Evolutionary conservation across 2,113 vertebrate genomes (phyloP).

Genomic region (Phalacrocorax carbo): DNA sequence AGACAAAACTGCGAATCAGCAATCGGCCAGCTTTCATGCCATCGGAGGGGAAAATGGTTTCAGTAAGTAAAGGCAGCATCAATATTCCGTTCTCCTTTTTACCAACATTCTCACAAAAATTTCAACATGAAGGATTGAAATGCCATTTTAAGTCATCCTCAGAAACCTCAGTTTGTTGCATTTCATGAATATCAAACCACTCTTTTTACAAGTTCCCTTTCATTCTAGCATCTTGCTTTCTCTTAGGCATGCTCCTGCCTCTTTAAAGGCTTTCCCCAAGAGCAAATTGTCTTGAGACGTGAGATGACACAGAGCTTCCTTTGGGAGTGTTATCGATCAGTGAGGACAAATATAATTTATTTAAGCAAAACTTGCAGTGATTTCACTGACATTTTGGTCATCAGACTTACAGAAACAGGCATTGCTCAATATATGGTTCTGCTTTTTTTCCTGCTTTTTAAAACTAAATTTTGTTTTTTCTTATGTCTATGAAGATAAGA

Average conservation of each 20-base stretch:
- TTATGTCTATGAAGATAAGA: not conserved
- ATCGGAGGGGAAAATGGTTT: constrained; percentile 98
- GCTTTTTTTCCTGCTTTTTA: not conserved
- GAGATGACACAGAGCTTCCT: not conserved
- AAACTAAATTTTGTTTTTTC: not conserved
- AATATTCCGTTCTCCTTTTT: not conserved
- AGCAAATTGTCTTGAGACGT: not conserved
- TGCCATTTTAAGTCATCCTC: not conserved
- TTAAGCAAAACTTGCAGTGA: not conserved
- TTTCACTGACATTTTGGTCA: not conserved
- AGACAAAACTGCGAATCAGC: constrained; percentile 96
- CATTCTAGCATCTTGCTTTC: not conserved
- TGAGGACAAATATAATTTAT: not conserved
- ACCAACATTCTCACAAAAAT: not conserved
- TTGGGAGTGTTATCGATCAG: not conserved
- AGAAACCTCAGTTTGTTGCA: not conserved
- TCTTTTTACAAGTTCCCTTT: not conserved
- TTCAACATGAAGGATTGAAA: not conserved
- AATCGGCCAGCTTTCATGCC: constrained; percentile 98
- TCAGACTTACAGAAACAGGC: not conserved
- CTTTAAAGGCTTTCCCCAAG: not conserved
- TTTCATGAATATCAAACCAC: not conserved
- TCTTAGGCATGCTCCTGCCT: not conserved
- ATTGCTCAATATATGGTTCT: not conserved
- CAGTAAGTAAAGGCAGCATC: constrained; percentile 75